Base-by-base conservation (phyloP, 2,113 vertebrate genomes). In the Barbus barbus region DNA sequence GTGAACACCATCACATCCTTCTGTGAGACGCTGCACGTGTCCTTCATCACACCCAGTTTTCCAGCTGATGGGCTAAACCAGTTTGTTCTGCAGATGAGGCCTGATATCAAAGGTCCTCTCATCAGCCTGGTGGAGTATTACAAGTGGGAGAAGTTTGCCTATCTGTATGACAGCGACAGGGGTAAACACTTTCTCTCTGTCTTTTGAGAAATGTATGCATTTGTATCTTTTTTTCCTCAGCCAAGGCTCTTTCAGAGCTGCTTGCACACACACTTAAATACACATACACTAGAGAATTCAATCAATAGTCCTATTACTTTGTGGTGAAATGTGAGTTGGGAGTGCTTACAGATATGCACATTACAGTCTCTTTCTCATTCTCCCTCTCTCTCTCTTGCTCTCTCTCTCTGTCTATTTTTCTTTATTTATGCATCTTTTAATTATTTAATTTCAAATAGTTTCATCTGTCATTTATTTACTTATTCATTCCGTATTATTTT, bases 1-100 rank as follows among this genome's bases (percentile, higher is more conserved):
- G 98, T 99, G 89, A 99, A 99, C 93, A 99, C 98, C 86, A 98
- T 99, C 91, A 99, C 98, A 1, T 99, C 98, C 0, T 99, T 99
- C 89, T 99, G 98, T 82, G 97, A 97, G 89, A 98, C 97, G 0
- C 95, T 99, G 69, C 98, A 99, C 1, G 97, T 99, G 82, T 99
- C 98, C 87, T 99, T 99, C 91, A 98, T 99, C 92, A 99, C 98
- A 1, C 98, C 98, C 18, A 99, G 97, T 86, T 99, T 99, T 90
- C 98, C 98, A 4, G 97, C 96, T 41, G 98, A 99, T 87, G 98
- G 98, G 84, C 95, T 96, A 1, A 97, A 98, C 89, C 97, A 97
- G 82, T 99, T 99, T 89, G 96, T 99, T 89, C 96, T 99, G 85
- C 98, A 99, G 91, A 98, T 99, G 97, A 95, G 98, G 90, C 98